Evolutionary conservation across 2,113 vertebrate species (phyloP).

Genomic region (Tenebrosternarchus preto): DNA sequence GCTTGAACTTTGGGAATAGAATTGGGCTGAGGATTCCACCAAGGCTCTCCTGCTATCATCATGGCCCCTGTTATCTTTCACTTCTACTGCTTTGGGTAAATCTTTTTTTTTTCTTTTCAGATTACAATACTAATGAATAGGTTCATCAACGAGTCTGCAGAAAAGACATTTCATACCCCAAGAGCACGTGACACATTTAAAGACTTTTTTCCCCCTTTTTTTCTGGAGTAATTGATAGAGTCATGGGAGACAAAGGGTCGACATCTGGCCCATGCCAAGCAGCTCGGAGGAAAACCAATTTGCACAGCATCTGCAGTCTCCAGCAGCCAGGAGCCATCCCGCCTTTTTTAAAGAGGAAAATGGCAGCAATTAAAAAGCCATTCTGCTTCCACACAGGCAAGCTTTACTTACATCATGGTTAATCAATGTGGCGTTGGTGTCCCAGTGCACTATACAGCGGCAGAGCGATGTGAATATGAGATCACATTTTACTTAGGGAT

Average conservation of each 20-base stretch:
- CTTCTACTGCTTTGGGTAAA: conserved; percentile 21
- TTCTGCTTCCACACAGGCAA: conserved; percentile 51
- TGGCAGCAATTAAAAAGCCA: conserved; percentile 63
- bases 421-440: conserved; percentile 40
- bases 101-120: conserved; percentile 31
- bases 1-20: background rate
- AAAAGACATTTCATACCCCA: conserved; percentile 1
- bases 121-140: conserved; percentile 39
- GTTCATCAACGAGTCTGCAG: conserved; percentile 35
- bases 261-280: conserved; percentile 55
- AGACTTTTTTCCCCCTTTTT: background rate
- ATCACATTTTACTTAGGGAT: background rate
- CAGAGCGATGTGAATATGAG: conserved; percentile 2
- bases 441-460: conserved; percentile 4
- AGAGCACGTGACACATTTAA: background rate
- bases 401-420: conserved; percentile 56
- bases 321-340: conserved; percentile 58
- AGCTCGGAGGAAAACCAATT: conserved; percentile 49
- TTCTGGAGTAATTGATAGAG: conserved; percentile 58
- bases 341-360: conserved; percentile 56
- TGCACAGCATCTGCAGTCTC: conserved; percentile 56
- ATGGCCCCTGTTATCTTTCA: conserved; percentile 3
- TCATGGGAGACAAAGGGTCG: conserved; percentile 40
- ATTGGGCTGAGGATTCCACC: background rate
- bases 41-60: background rate